Conservation (phyloP, 2,888 invertebrate species). For the Platypus cylindrus region DNA sequence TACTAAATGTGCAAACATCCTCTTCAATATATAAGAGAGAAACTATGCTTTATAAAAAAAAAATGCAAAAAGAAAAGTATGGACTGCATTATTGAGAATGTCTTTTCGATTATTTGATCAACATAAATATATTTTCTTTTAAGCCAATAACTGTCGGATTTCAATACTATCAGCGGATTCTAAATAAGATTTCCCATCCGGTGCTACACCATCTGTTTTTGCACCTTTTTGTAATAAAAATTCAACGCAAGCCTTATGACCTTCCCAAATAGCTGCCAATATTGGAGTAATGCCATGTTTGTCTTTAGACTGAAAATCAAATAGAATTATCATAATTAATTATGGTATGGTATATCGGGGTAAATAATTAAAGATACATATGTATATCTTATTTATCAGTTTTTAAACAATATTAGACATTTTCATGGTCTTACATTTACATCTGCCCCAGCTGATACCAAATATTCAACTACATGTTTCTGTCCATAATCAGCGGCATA, state of each 20-base stretch:
- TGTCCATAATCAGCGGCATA: slow-evolving; percentile 97
- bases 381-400: too few relatives aligned
- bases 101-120: too few relatives aligned
- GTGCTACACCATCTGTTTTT: slow-evolving; percentile 66
- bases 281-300: slow-evolving; percentile 92
- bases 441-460: slow-evolving; percentile 81
- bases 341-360: too few relatives aligned
- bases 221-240: slow-evolving; percentile 78
- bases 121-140: too few relatives aligned
- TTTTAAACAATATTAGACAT: too few relatives aligned
- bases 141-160: slow-evolving; percentile 56
- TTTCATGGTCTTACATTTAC: slow-evolving; percentile 89
- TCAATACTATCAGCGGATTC: slow-evolving; percentile 87
- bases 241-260: slow-evolving; percentile 83
- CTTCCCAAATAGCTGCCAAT: slow-evolving; percentile 94
- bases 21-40: too few relatives aligned
- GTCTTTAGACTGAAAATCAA: slow-evolving; percentile 70
- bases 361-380: too few relatives aligned
- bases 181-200: slow-evolving; percentile 75
- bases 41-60: too few relatives aligned
- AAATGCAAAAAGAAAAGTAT: too few relatives aligned
- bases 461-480: slow-evolving; percentile 72
- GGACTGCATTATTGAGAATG: too few relatives aligned
- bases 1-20: too few relatives aligned
- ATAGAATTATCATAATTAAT: too few relatives aligned